Evolutionary conservation across 2,888 invertebrate species (phyloP).

Genomic region (Acleris sparsana): DNA sequence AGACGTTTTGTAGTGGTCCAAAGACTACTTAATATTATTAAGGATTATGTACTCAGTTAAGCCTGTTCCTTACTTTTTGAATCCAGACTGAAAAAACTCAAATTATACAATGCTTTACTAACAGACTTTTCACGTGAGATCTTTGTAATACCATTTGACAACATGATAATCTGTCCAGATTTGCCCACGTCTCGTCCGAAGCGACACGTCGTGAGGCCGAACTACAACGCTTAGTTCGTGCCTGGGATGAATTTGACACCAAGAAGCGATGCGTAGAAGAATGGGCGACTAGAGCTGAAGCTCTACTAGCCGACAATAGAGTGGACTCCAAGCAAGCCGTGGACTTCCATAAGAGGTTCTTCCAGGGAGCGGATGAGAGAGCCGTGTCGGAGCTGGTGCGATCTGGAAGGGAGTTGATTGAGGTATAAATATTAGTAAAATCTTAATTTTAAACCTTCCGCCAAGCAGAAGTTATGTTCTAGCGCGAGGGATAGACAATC

Average conservation of each 20-base stretch:
- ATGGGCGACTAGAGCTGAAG: constrained; percentile 94
- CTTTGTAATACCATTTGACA: neutral
- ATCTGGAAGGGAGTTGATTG: constrained; percentile 88
- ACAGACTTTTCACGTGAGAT: neutral
- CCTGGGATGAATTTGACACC: constrained; percentile 93
- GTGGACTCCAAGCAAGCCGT: constrained; percentile 91
- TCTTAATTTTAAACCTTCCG: too few relatives aligned
- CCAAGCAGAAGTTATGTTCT: too few relatives aligned
- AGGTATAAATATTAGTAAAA: constrained; percentile 65
- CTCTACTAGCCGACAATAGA: constrained; percentile 90
- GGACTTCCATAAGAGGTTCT: constrained; percentile 93
- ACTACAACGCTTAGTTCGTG: constrained; percentile 89
- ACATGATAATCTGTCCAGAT: constrained; percentile 61
- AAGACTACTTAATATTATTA: too few relatives aligned
- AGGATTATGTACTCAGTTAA: too few relatives aligned
- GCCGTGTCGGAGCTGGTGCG: constrained; percentile 91
- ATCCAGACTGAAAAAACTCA: too few relatives aligned
- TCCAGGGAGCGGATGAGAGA: constrained; percentile 92
- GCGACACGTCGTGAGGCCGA: constrained; percentile 91
- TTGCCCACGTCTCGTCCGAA: constrained; percentile 89
- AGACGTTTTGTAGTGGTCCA: too few relatives aligned
- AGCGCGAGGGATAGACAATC: too few relatives aligned
- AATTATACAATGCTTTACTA: too few relatives aligned
- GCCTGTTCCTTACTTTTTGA: too few relatives aligned
- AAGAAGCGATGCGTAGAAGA: constrained; percentile 91